Percentiles rank a stretch among this genome's conserved stretches.
Conservation (phyloP, 2,888 invertebrate species). For the Seira ritae region DNA sequence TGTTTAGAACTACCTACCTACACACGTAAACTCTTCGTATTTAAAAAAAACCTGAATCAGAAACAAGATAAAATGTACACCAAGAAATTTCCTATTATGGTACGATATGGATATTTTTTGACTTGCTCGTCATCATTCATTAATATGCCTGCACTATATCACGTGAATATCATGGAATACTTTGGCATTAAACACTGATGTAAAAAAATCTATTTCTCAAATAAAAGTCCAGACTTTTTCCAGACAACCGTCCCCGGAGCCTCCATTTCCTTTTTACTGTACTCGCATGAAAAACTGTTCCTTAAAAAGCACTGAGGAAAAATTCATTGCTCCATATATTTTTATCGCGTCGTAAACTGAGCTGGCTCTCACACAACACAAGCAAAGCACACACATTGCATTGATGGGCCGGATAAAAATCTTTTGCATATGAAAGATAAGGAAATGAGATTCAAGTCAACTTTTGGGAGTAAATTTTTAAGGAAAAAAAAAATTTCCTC, state of each 20-base stretch:
- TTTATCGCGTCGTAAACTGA: conserved; percentile 53
- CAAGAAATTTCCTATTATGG: too few species aligned
- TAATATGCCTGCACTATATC: conserved; percentile 28
- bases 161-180: too few species aligned
- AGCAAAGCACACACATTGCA: too few species aligned
- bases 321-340: conserved; percentile 56
- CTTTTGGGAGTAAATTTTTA: conserved; percentile 4
- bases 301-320: conserved; percentile 24
- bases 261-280: conserved; percentile 52
- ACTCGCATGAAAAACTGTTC: conserved; percentile 8
- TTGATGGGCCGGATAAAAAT: too few species aligned
- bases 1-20: too few species aligned
- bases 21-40: too few species aligned
- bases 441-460: conserved; percentile 40
- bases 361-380: too few species aligned
- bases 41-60: too few species aligned
- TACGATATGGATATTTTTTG: too few species aligned
- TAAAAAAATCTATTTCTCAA: conserved; percentile 3
- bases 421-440: conserved; percentile 26
- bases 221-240: conserved; percentile 24
- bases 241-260: conserved; percentile 37
- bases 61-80: too few species aligned
- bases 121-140: conserved; percentile 51
- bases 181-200: background rate
- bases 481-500: conserved; percentile 7